Evolutionary conservation across 2,888 invertebrate species (phyloP).

Genomic region (Ligdia adustata): DNA sequence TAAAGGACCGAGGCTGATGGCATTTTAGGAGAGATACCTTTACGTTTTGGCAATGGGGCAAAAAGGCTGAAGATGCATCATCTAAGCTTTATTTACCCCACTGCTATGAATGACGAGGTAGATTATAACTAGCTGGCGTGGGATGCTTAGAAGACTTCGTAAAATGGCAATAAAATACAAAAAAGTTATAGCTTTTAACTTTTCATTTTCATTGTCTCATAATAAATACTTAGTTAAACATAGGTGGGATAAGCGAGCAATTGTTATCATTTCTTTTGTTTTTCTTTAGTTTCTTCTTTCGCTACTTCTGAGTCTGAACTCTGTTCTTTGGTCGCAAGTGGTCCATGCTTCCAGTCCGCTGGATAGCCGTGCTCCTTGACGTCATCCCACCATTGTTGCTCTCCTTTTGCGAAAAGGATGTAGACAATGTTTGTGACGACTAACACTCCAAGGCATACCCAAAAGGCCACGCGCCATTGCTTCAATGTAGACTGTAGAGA

Average conservation of each 20-base stretch:
- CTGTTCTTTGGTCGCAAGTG: conserved; percentile 50
- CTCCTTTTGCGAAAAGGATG: conserved; percentile 88
- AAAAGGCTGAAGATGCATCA: no score
- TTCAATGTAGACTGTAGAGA: conserved; percentile 80
- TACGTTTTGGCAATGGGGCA: no score
- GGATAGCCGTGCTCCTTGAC: conserved; percentile 78
- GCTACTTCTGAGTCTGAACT: conserved; percentile 62
- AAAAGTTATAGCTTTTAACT: no score
- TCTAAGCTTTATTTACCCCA: no score
- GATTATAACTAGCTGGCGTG: no score
- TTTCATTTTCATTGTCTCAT: neutral
- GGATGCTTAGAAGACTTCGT: no score
- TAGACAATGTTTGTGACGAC: conserved; percentile 87
- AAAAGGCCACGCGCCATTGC: conserved; percentile 92
- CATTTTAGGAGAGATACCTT: no score
- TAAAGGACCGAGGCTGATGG: no score
- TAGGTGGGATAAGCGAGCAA: neutral
- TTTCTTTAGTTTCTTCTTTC: conserved; percentile 46
- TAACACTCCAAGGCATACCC: conserved; percentile 89
- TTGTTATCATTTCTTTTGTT: conserved; percentile 21
- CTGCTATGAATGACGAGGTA: no score
- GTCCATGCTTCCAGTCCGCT: conserved; percentile 66
- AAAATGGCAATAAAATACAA: no score
- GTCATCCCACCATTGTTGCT: conserved; percentile 91
- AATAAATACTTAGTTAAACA: conserved; percentile 1